Conservation (phyloP, 2,797 vertebrate genomes). For the Poeciliopsis infans region DNA sequence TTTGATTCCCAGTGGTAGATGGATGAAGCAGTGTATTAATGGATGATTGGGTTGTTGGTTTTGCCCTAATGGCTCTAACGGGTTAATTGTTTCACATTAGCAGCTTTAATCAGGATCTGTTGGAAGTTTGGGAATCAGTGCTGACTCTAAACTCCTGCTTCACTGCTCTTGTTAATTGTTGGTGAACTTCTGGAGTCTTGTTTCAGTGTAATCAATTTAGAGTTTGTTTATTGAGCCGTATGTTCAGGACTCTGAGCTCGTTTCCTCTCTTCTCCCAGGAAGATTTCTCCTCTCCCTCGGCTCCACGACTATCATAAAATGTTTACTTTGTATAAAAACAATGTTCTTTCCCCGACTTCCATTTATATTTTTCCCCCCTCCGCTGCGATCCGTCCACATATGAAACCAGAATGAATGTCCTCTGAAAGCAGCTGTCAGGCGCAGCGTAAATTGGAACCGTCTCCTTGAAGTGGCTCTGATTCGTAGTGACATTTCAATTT, state of each 20-base stretch:
- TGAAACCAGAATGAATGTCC: slow-evolving; percentile 64
- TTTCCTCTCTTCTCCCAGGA: slow-evolving; percentile 11
- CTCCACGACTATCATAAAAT: slow-evolving; percentile 27
- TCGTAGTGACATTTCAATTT: slow-evolving; percentile 81
- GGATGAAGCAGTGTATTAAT: background rate
- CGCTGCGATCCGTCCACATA: slow-evolving; percentile 56
- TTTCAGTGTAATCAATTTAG: slow-evolving; percentile 44
- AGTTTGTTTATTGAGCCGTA: slow-evolving; percentile 33
- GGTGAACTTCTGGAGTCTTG: slow-evolving; percentile 19
- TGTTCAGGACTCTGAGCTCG: slow-evolving; percentile 22
- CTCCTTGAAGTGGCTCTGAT: slow-evolving; percentile 72
- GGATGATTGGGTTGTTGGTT: background rate
- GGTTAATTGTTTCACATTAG: background rate
- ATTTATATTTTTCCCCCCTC: background rate
- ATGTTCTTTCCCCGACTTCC: slow-evolving; percentile 9
- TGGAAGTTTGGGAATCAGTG: background rate
- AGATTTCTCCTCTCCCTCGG: background rate
- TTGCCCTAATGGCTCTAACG: background rate
- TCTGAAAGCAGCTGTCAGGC: slow-evolving; percentile 69
- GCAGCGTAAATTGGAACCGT: slow-evolving; percentile 67
- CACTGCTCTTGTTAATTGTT: slow-evolving; percentile 61
- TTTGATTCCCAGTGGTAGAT: background rate
- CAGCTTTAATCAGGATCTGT: background rate
- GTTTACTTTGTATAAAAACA: slow-evolving; percentile 14
- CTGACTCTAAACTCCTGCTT: slow-evolving; percentile 34